Evolutionary conservation across 2,113 vertebrate species (phyloP), one percentile per base, ranked within the genome.

Genomic region (Rhinolophus sinicus): DNA sequence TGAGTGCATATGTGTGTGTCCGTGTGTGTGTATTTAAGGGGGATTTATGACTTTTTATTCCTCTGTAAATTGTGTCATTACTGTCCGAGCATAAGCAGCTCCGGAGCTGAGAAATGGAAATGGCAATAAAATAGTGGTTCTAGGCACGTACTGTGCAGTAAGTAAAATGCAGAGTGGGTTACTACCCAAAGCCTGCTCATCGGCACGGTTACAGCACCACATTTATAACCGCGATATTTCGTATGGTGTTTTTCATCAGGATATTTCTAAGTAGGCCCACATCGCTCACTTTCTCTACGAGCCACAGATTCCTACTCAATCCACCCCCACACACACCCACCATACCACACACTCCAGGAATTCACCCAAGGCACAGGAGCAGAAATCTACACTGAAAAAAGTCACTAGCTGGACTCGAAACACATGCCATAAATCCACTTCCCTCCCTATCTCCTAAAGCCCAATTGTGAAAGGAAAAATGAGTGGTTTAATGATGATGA

Each of bases 51-150:
- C 24, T 76, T 88, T 88, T 88, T 94, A 80, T 30, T 96, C 54
- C 65, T 81, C 87, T 90, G 54, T 96, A 93, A 97, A 93, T 6
- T 88, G 76, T 94, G 89, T 75, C 93, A 95, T 85, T 86, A 82
- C 56, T 88, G 62, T 81, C 76, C 64, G 80, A 93, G 89, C 97
- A 96, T 44, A 95, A 96, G 93, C 82, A 89, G 89, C 67, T 93
- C 56, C 76, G 70, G n/a, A 80, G 72, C 33, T 65, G 76, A 88
- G 86, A 72, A 85, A 92, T 11, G 11, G 90, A 95, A 80, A 38
- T 35, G 85, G 90, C 82, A 64, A 78, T 95, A 54, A 92, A 94
- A 94, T 26, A 64, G 80, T 75, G 67, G 89, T 47, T 88, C 73
- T 0, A 54, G 70, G 84, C 87, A 85, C 18, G 21, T 40, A n/a